Conservation (phyloP, 2,888 invertebrate species). For the Drosophila anomelani region DNA sequence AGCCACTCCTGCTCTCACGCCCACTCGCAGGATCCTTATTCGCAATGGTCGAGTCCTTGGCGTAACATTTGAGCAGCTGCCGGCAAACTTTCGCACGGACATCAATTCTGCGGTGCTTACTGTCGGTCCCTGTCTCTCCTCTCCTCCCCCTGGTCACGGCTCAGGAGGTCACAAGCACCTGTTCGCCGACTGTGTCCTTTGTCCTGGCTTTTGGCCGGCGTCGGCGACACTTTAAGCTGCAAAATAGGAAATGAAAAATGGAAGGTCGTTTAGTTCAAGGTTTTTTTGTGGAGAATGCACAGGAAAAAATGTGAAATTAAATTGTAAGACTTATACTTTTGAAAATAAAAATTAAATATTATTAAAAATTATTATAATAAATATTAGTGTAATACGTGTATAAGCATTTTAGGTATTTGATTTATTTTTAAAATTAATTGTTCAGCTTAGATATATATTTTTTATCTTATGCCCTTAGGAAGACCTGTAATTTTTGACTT, state of each 20-base stretch:
- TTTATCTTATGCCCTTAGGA: no score
- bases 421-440: neutral
- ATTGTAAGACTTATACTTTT: neutral
- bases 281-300: conserved; percentile 12
- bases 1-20: neutral
- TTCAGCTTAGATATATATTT: neutral
- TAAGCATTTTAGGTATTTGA: neutral
- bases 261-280: conserved; percentile 60
- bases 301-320: neutral
- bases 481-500: no score
- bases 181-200: conserved; percentile 23
- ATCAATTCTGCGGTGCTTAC: conserved; percentile 52
- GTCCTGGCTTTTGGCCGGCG: conserved; percentile 38
- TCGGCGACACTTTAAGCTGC: conserved; percentile 67
- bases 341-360: neutral
- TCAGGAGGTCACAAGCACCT: conserved; percentile 21
- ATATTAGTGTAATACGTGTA: no score
- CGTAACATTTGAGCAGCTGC: conserved; percentile 54
- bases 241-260: conserved; percentile 72
- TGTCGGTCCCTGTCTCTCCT: neutral
- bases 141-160: conserved; percentile 8
- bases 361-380: neutral
- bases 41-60: conserved; percentile 4
- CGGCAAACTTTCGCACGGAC: conserved; percentile 53
- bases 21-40: conserved; percentile 1